These are phyloP conservation scores for Syncerus caffer DNA, from an alignment of 2,797 vertebrate species.

Conservation along the genomic window DNA sequence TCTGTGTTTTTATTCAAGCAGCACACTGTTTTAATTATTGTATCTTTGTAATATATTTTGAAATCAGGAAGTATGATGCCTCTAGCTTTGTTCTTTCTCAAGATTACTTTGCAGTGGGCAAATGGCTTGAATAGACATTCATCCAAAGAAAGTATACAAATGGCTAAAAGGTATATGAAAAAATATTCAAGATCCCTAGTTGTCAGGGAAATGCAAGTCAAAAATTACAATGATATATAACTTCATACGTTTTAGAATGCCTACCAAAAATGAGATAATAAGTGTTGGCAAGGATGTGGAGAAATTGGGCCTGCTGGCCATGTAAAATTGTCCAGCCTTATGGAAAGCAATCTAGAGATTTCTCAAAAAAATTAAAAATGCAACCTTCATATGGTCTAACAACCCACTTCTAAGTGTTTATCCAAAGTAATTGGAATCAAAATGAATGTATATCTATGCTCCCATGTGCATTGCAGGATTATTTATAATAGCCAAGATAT, in stretches of 20 bases:
- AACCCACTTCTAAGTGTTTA: background rate
- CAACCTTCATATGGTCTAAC: background rate
- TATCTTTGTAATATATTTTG: background rate
- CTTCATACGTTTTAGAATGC: background rate
- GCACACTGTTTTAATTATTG: background rate
- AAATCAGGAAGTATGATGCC: background rate
- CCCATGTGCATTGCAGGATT: background rate
- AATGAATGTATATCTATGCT: background rate
- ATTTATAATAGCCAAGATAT: background rate
- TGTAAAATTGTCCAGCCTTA: background rate
- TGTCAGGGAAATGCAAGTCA: background rate
- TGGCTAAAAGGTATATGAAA: background rate
- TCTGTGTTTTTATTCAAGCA: background rate
- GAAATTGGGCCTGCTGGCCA: background rate
- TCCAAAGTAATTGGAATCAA: background rate
- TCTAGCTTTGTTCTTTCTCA: background rate
- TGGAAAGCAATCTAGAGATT: background rate
- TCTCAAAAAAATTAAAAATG: background rate
- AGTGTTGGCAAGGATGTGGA: background rate
- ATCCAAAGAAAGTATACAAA: background rate
- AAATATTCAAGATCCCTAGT: background rate
- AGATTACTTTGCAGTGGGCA: background rate
- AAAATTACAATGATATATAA: background rate
- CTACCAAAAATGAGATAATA: background rate
- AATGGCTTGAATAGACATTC: background rate